Evolutionary conservation across 2,113 vertebrate genomes (phyloP), one percentile per base, ranked within the genome.

Genomic region (Sinocyclocheilus anshuiensis): DNA sequence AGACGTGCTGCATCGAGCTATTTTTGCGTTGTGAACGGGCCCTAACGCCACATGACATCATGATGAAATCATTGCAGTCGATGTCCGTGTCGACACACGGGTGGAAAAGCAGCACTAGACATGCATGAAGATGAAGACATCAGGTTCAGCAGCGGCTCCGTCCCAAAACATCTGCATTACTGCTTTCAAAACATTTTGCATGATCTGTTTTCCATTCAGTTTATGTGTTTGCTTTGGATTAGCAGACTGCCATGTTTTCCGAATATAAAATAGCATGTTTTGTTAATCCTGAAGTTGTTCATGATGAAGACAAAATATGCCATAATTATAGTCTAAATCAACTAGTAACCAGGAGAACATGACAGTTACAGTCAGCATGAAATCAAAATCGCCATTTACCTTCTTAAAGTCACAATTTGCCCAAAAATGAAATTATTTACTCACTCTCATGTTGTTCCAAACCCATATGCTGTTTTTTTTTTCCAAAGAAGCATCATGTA

Each of bases 151-250:
- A 59, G 24, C 48, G 5, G 75, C 61, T 81, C 7, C 26, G 2
- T 48, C 42, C 71, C 72, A 80, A 82, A 77, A 72, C 65, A 87
- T 63, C 74, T 42, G 77, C 26, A n/a, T 85, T 77, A 77, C 16
- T 82, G 61, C 76, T 79, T 45, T 42, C 36, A 36, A 77, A 63
- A 71, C 78, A 83, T 48, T 36, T 24, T n/a, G 67, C 26, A 18
- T 12, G 12, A 42, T 78, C 50, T 24, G 59, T 87, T 81, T 85
- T 48, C 29, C 71, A 48, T 33, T 67, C 6, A 55, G 29, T 74
- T 77, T 16, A 33, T 26, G 22, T 87, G 65, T 89, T 87, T 87
- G 24, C 61, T 72, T 67, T 79, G 86, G 72, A 78, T 82, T 63
- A 59, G 48, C 39, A 39, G 67, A 13, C 11, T 10, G 26, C 20